Percentiles rank a stretch among this genome's conserved stretches.
These are phyloP conservation scores for Gryllus longicercus DNA, from an alignment of 2,888 invertebrate genomes.

Conservation along the genomic window DNA sequence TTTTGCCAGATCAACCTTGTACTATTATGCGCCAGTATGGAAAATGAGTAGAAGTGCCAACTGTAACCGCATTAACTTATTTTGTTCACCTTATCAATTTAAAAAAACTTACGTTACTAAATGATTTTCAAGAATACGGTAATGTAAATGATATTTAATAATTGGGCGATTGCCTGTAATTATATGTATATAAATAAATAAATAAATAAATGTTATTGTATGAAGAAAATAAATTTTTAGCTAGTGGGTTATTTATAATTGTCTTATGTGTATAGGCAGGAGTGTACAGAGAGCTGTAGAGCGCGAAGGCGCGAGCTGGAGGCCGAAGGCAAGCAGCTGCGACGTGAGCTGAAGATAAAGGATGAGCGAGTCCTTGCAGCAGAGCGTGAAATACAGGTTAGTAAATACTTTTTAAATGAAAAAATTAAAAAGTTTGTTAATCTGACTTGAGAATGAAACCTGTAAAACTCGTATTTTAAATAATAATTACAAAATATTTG, in stretches of 20 bases:
- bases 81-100: too few relatives aligned
- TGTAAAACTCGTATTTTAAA: neutral
- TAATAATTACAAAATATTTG: too few relatives aligned
- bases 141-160: too few relatives aligned
- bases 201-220: neutral
- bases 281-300: constrained; percentile 67
- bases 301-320: constrained; percentile 59
- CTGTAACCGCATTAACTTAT: too few relatives aligned
- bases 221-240: constrained; percentile 4
- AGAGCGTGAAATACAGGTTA: constrained; percentile 57
- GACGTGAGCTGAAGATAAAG: constrained; percentile 58
- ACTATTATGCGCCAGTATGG: neutral
- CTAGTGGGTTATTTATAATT: too few relatives aligned
- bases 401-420: neutral
- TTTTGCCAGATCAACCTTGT: too few relatives aligned
- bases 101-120: too few relatives aligned
- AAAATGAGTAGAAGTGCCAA: too few relatives aligned
- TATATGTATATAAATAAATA: neutral
- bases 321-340: constrained; percentile 62
- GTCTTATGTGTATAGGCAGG: constrained; percentile 46
- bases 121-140: too few relatives aligned
- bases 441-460: neutral
- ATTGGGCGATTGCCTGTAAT: neutral
- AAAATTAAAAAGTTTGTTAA: neutral
- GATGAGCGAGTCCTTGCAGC: constrained; percentile 60